Evolutionary conservation across 2,797 vertebrate genomes (phyloP), one percentile per base, ranked within the genome.

Genomic region (Enteromius viviparus): DNA sequence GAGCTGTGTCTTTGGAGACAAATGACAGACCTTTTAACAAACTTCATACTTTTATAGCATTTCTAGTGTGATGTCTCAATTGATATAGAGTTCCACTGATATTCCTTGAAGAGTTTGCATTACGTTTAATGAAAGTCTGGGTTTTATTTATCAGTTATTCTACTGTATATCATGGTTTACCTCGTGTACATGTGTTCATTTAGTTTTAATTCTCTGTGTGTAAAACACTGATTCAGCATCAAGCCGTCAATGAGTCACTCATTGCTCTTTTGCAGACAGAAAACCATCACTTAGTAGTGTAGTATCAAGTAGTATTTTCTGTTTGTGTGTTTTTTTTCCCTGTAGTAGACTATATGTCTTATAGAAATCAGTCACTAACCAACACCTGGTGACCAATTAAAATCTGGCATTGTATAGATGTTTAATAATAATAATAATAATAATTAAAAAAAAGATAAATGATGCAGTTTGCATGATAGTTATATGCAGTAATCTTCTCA

Each of bases 401-500:
- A 77, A 77, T 45, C 34, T 19, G 26, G n/a, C 23, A 29, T 45
- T 75, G 21, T 37, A 21, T 21, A 12, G 10, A 71, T 23, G 1
- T 23, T 10, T 34, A 64, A 32, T 42, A 42, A 42, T 42, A 42
- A 42, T 42, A 42, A 42, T 42, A 42, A 37, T 37, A 37, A 40
- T 40, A 40, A 40, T 49, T 14, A 7, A 3, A 42, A 8, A 23
- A 14, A 26, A 4, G 8, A 29, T 11, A 11, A 53, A 74, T 14
- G 29, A 72, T 53, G 29, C 29, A 14, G n/a, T 76, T 81, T 51
- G 21, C 69, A 64, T 74, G n/a, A 26, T 74, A 49, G 58, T 62
- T 49, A 51, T 55, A 37, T 53, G 2, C 40, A 40, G 40, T 40
- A 37, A 81, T 65, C 42, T 81, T 3, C 58, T 64, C 2, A 0